phyloP scores from a whole-genome alignment of 2,888 invertebrate species.

The Gerris lacustris region DNA sequence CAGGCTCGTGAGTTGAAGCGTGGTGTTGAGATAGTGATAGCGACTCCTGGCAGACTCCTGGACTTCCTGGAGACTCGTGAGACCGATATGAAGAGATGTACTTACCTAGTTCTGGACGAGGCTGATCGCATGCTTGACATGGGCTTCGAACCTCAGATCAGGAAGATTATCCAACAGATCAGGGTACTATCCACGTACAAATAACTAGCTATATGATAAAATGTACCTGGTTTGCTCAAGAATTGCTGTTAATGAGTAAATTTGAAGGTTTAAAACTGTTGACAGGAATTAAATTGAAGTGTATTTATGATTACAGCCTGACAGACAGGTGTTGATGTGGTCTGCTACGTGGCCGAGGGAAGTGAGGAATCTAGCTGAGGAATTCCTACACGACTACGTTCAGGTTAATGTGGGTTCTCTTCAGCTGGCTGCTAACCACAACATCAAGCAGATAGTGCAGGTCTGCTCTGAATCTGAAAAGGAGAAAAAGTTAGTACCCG shows the following conservation, averaged over 20 bases:
- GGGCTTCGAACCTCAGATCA: conserved; percentile 96
- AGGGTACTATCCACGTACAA: conserved; percentile 38
- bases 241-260: too few species aligned
- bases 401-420: conserved; percentile 87
- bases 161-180: conserved; percentile 90
- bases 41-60: conserved; percentile 88
- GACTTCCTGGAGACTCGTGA: conserved; percentile 78
- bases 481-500: conserved; percentile 42
- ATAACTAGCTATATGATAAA: neutral
- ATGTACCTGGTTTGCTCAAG: too few species aligned
- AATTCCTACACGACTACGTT: conserved; percentile 81
- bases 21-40: conserved; percentile 89
- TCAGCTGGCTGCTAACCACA: conserved; percentile 86
- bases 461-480: conserved; percentile 80
- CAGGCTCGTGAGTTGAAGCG: conserved; percentile 46
- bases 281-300: too few species aligned
- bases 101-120: conserved; percentile 82
- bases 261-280: too few species aligned
- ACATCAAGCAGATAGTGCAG: conserved; percentile 91
- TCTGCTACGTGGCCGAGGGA: conserved; percentile 98
- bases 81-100: conserved; percentile 62
- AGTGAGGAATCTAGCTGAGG: conserved; percentile 63
- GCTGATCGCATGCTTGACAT: conserved; percentile 97
- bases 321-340: conserved; percentile 96
- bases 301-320: conserved; percentile 44